Conservation (phyloP, 2,888 invertebrate genomes). For the Ischnus inquisitorius region DNA sequence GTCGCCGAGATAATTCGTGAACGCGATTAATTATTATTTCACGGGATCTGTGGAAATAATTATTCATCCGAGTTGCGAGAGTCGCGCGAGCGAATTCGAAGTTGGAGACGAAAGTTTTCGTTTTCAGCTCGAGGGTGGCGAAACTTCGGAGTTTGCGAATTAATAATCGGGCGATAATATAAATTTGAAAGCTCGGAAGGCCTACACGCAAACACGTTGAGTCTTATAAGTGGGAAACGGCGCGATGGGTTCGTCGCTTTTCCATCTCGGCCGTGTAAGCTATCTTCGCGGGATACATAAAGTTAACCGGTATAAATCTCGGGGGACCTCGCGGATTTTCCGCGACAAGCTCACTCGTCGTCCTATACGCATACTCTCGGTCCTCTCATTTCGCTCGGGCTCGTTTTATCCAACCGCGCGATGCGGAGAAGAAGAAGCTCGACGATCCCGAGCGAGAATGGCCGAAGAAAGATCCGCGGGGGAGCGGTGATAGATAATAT, state of each 20-base stretch:
- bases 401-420: conserved; percentile 13
- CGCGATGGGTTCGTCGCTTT: background rate
- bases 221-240: background rate
- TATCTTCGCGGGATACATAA: conserved; percentile 42
- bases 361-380: conserved; percentile 1
- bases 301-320: conserved; percentile 59
- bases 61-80: background rate
- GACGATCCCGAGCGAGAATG: background rate
- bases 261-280: background rate
- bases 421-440: background rate
- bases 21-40: background rate
- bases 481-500: background rate
- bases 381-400: conserved; percentile 6
- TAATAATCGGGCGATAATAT: conserved; percentile 7
- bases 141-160: conserved; percentile 1
- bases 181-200: conserved; percentile 33
- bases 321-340: conserved; percentile 49
- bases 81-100: background rate
- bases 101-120: background rate
- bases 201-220: background rate
- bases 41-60: background rate
- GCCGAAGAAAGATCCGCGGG: background rate
- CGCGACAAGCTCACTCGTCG: conserved; percentile 42
- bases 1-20: background rate
- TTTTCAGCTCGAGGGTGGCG: background rate